phyloP scores from a whole-genome alignment of 2,888 invertebrate genomes.

The Priocnemis perturbator region DNA sequence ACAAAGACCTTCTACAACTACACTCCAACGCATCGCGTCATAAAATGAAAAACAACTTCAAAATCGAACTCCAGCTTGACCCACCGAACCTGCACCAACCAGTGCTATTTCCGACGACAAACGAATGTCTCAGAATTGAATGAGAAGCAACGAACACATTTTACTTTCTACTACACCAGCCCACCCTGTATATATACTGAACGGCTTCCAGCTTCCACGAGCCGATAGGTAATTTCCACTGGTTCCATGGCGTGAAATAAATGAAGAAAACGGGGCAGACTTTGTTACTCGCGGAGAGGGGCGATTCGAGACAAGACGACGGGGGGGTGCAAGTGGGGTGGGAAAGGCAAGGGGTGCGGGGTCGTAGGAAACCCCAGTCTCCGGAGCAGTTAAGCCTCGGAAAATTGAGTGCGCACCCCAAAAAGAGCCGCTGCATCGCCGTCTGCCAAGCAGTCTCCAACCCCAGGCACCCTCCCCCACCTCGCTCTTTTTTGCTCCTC shows the following conservation, averaged over 20 bases:
- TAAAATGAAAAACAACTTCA: too few species aligned
- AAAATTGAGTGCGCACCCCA: conserved; percentile 70
- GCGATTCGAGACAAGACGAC: conserved; percentile 37
- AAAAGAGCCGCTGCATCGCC: conserved; percentile 25
- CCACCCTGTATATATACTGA: too few species aligned
- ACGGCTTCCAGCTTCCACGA: too few species aligned
- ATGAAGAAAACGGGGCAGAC: conserved; percentile 48
- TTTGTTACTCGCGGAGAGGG: conserved; percentile 42
- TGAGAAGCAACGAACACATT: too few species aligned
- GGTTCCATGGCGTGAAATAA: conserved; percentile 24
- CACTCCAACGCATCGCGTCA: too few species aligned
- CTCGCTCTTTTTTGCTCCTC: not conserved
- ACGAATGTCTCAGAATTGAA: too few species aligned
- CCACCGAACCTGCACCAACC: too few species aligned
- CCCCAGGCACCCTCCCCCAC: conserved; percentile 3
- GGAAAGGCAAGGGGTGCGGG: not conserved
- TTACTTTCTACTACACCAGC: too few species aligned
- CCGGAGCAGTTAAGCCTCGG: conserved; percentile 67
- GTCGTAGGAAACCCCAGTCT: conserved; percentile 13
- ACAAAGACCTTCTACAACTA: too few species aligned
- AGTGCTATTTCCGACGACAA: too few species aligned
- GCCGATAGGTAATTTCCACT: too few species aligned
- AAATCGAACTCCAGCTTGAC: too few species aligned
- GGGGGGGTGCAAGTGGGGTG: not conserved
- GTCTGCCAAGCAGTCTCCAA: conserved; percentile 18